Evolutionary conservation across 2,113 vertebrate genomes (phyloP), one percentile per base, ranked within the genome.

Genomic region (Ifrita kowaldi): DNA sequence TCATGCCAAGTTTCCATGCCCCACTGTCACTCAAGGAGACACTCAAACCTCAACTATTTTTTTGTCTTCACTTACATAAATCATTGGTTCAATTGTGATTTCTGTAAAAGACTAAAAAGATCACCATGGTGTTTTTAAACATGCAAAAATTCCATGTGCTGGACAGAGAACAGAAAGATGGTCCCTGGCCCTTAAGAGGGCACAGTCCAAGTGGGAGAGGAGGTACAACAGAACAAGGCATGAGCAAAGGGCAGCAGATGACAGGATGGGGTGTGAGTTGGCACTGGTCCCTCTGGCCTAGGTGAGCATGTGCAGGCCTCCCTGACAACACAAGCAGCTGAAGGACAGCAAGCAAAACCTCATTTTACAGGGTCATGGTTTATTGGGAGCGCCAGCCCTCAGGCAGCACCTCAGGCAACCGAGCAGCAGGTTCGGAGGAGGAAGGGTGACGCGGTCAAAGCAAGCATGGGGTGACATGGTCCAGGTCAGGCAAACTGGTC

Each of bases 71-170:
- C 37, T 37, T 37, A 28, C 26, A 13, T 15, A 65, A 57, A 52
- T 27, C 49, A 24, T 11, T 17, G 33, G 22, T 37, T 77, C 44
- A 30, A 15, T 2, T 27, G 19, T 7, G 15, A 52, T 20, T 57
- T 39, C 33, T 37, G 19, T 17, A 23, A 71, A 63, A 63, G 33
- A 55, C 42, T 5, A 37, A 37, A 81, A 65, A 57, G 11, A 26
- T 27, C 0, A 0, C 27, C 5, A 15, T 8, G 27, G 22, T 33
- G 37, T 44, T 46, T 74, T 50, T 16, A 50, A 73, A 44, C 4
- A 9, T 20, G 33, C 33, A 44, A 44, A 33, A 57, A 6, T 16
- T 32, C 37, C 67, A 50, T 1, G 3, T 37, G n/a, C 18, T 44
- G 59, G 26, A 49, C 14, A 50, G 20, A 21, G n/a, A 73, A 37